Base-by-base conservation (phyloP, 1,140 invertebrate genomes). In the Macrobrachium nipponense region DNA sequence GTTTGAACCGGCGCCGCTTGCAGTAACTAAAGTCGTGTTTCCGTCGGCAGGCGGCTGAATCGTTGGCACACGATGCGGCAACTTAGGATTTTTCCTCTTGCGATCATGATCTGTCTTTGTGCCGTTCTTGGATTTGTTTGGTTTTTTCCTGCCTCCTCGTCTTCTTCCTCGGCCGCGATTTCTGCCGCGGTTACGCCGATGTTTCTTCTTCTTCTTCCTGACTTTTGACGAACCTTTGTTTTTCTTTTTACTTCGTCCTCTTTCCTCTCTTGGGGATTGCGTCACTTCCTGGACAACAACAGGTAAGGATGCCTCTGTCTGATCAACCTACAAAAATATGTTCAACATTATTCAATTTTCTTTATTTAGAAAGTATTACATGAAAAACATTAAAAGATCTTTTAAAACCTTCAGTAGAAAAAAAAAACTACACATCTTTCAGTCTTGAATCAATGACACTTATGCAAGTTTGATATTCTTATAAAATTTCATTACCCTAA, bases 51-150 rank as follows among this genome's bases (percentile, higher is more conserved):
- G 85, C 17, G 79, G 79, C 5, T 66, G 59, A 17, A 68, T 23
- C 18, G 79, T 70, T 11, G 85, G 85, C 27, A 81, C 85, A 43
- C 79, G 85, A 62, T 64, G 64, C 7, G 85, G 79, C 15, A 87
- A 44, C 60, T 73, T 80, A 6, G 85, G 85, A 27, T 87, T 81
- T 36, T 87, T 87, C 43, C 85, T 64, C 27, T 77, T 84, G 73
- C 66, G 77, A 43, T 80, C 75, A 27, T 43, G 20, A 44, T 76
- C 62, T 18, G 44, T 68, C 44, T 59, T 62, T 2, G 85, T 82
- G 7, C 70, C 44, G 27, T 81, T 87, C 59, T 70, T 86, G 8
- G 64, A 61, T 2, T 20, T 20, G 12, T 15, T 43, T 0, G 58
- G 61, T 81, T 43, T 82, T 5, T 43, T 59, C 6, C 80, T 70